Evolutionary conservation across 2,888 invertebrate species (phyloP).

Genomic region (Eristalis tenax): DNA sequence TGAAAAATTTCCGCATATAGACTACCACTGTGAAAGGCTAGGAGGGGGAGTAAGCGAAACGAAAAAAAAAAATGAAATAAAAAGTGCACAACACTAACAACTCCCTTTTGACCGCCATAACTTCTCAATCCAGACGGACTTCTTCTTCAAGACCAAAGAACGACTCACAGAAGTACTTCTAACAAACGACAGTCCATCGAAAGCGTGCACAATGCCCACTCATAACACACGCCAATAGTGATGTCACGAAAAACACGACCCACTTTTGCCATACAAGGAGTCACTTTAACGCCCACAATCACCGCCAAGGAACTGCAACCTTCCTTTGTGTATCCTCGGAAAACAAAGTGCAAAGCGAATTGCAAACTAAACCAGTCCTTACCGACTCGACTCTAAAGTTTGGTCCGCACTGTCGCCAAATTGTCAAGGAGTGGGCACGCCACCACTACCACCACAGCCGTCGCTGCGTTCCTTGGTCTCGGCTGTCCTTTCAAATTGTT

Average conservation of each 20-base stretch:
- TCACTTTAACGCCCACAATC: conserved; percentile 36
- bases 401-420: conserved; percentile 65
- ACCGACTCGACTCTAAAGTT: conserved; percentile 53
- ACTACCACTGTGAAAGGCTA: background rate
- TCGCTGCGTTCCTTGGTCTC: background rate
- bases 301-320: conserved; percentile 38
- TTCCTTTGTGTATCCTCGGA: conserved; percentile 45
- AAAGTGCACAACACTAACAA: background rate
- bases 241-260: conserved; percentile 23
- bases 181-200: conserved; percentile 66
- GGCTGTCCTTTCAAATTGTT: conserved; percentile 39
- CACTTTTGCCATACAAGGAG: conserved; percentile 14
- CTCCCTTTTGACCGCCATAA: conserved; percentile 46
- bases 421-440: conserved; percentile 34
- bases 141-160: background rate
- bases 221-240: conserved; percentile 59
- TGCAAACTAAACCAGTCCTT: conserved; percentile 51
- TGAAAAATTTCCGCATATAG: conserved; percentile 18
- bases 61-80: background rate
- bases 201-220: conserved; percentile 70
- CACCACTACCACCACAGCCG: background rate
- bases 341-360: conserved; percentile 58
- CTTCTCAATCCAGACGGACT: conserved; percentile 42
- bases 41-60: background rate
- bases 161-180: conserved; percentile 26